These are phyloP conservation scores for Pyrocoelia pectoralis DNA, from an alignment of 2,888 invertebrate genomes.

Conservation along the genomic window DNA sequence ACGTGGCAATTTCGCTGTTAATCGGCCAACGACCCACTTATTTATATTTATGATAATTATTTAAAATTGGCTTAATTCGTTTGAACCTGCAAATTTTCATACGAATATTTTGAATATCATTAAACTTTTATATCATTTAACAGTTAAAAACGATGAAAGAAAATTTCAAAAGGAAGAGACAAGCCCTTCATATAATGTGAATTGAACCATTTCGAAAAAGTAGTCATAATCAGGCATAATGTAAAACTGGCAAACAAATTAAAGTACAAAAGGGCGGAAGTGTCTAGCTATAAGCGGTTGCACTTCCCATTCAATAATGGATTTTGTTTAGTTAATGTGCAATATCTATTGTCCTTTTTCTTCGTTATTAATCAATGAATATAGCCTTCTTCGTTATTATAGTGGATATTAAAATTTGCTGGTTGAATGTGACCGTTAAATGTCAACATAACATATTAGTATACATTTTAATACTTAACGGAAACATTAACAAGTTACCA, in stretches of 20 bases:
- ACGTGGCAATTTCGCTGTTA: slow-evolving; percentile 42
- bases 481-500: slow-evolving; percentile 5
- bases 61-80: slow-evolving; percentile 28
- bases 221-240: slow-evolving; percentile 25
- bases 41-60: slow-evolving; percentile 34
- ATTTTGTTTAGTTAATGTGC: slow-evolving; percentile 22
- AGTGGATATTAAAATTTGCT: slow-evolving; percentile 7
- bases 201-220: slow-evolving; percentile 27
- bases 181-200: slow-evolving; percentile 19
- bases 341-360: slow-evolving; percentile 16
- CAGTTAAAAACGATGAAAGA: neutral
- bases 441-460: slow-evolving; percentile 8
- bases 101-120: neutral
- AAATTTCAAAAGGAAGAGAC: slow-evolving; percentile 12
- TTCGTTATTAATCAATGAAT: neutral
- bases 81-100: slow-evolving; percentile 22
- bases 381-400: neutral
- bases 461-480: neutral
- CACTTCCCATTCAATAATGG: slow-evolving; percentile 32
- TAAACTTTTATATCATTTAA: neutral
- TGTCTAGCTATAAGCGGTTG: slow-evolving; percentile 33
- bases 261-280: slow-evolving; percentile 36
- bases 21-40: slow-evolving; percentile 41
- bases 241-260: slow-evolving; percentile 28
- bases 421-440: slow-evolving; percentile 2